A percentile compares a stretch with the other conserved stretches of the same genome.
Conservation (phyloP, 2,888 invertebrate genomes). For the Spisula solida region DNA sequence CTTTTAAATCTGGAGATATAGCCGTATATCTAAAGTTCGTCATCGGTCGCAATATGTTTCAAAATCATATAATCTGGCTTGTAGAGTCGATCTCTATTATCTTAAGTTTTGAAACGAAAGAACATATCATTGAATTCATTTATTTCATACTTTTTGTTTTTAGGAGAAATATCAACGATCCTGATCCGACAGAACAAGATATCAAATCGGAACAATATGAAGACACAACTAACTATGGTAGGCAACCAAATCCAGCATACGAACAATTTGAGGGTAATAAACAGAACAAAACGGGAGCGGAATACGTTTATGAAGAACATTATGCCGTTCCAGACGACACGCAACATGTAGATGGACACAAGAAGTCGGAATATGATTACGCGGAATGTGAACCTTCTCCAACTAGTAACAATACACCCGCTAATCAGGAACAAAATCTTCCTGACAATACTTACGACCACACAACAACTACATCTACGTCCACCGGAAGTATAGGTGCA, state of each 20-base stretch:
- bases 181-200: not conserved
- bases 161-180: not conserved
- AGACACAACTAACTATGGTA: not conserved
- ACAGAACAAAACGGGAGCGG: not conserved
- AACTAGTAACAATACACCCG: not conserved
- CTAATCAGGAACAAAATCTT: not conserved
- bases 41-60: no score
- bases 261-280: not conserved
- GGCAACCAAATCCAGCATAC: constrained; percentile 4
- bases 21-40: no score
- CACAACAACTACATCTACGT: not conserved
- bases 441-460: not conserved
- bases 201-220: not conserved
- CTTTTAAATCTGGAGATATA: no score
- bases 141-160: not conserved
- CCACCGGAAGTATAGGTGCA: not conserved
- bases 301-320: not conserved
- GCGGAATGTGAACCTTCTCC: not conserved
- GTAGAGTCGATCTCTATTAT: no score
- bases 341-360: no score
- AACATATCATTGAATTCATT: not conserved
- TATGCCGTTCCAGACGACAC: not conserved
- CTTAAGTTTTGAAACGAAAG: no score
- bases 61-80: no score
- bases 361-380: not conserved